Percentiles rank a stretch among this genome's conserved stretches.
Conservation (phyloP, 2,113 vertebrate genomes). For the Hippopotamus amphibius region DNA sequence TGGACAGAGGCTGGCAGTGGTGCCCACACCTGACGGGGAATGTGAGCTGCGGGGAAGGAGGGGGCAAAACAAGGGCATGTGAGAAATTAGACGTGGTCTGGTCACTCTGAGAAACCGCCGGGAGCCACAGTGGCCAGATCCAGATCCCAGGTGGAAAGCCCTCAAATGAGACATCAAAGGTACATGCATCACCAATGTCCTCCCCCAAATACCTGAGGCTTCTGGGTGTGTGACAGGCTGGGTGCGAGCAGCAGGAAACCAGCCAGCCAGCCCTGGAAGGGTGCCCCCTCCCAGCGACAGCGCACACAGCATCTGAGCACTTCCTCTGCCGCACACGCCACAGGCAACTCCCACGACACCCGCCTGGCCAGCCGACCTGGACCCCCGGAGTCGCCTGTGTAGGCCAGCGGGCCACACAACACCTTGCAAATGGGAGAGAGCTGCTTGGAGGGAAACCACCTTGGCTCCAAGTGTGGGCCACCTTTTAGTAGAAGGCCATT, state of each 20-base stretch:
- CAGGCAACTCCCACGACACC: not conserved
- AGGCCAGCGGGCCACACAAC: not conserved
- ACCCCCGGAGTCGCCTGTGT: too few relatives aligned
- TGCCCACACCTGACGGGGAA: not conserved
- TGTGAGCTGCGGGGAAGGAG: not conserved
- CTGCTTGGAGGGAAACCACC: not conserved
- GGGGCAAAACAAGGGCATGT: not conserved
- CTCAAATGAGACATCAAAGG: not conserved
- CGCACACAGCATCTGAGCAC: fast-evolving
- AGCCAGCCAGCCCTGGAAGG: not conserved
- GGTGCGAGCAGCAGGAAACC: not conserved
- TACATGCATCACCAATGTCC: not conserved
- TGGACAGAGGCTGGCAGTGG: not conserved
- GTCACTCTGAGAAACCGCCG: not conserved
- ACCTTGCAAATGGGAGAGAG: not conserved
- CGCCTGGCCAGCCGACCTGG: not conserved
- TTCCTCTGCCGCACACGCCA: not conserved
- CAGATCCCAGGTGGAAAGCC: not conserved
- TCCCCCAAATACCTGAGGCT: not conserved
- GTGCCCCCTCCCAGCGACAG: not conserved
- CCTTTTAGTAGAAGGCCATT: not conserved
- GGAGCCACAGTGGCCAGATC: not conserved
- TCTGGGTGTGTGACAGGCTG: not conserved
- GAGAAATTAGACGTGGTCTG: not conserved
- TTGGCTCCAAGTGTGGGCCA: not conserved